Base-by-base conservation (phyloP, 2,888 invertebrate genomes). In the Erebia epiphron region DNA sequence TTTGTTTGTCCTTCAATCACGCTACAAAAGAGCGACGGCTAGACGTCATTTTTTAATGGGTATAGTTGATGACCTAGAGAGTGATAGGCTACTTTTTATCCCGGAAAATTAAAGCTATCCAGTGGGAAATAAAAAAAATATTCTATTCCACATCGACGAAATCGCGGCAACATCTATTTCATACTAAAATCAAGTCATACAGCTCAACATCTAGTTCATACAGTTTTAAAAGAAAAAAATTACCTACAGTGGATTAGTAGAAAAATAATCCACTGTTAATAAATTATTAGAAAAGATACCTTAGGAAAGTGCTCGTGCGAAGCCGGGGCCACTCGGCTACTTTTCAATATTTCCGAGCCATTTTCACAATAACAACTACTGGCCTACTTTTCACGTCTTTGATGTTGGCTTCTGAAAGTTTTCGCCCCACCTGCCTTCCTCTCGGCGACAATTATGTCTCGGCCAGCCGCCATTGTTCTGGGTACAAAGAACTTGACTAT, bases 281-380 rank as follows among this genome's bases (percentile, higher is more conserved):
- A 26, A 26, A 26, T 26, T 26, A 26, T 3, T 3, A 3, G 3
- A 26, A 26, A 26, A 3, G 26, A 26, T 3, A 26, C 26, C 26
- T 26, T 26, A 26, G 26, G 3, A 3, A 26, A 26, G 35, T 35
- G 14, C 49, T 13, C 13, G 14, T 14, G 14, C n/a, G n/a, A 50
- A 14, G n/a, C n/a, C 14, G 50, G 50, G 50, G 10, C 10, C 10
- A 11, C 4, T 11, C 13, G 5, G 46, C 21, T 49, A 62, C n/a
- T 62, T 49, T 62, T 46, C 21, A 62, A 62, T 62, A 62, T 49
- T 62, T 62, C 62, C 62, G 8, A 46, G 62, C 62, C 46, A 62
- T 62, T 21, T 49, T 46, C 62, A 26, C 62, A 62, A 49, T 62
- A 46, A 13, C 62, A 49, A 49, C 49, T 49, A 49, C 62, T 62